These are phyloP conservation scores for Cryptocephalus primarius DNA, from an alignment of 2,888 invertebrate species.

Conservation along the genomic window DNA sequence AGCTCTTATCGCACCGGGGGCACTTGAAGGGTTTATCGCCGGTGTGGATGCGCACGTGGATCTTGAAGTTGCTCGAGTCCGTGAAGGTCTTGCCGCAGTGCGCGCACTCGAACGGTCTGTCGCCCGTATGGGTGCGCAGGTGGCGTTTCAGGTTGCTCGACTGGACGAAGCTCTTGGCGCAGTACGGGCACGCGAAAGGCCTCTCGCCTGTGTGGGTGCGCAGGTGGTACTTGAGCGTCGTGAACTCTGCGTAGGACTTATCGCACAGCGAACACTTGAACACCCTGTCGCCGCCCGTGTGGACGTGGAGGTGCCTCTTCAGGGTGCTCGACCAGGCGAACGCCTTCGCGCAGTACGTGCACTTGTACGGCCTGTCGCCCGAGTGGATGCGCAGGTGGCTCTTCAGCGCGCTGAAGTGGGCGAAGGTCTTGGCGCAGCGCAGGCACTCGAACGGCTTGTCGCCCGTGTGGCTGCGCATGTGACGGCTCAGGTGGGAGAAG, in stretches of 20 bases:
- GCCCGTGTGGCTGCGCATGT: neutral
- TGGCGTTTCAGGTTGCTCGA: constrained; percentile 42
- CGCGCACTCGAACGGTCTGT: constrained; percentile 26
- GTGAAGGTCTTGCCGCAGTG: constrained; percentile 24
- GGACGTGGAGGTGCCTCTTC: constrained; percentile 33
- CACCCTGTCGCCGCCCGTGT: constrained; percentile 22
- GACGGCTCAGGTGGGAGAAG: too few relatives aligned
- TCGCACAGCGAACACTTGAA: constrained; percentile 20
- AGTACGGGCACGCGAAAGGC: too few relatives aligned
- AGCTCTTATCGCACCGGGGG: constrained; percentile 16
- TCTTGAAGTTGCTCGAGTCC: constrained; percentile 13
- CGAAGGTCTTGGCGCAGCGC: constrained; percentile 17
- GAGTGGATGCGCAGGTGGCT: constrained; percentile 25
- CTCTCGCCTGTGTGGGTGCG: too few relatives aligned
- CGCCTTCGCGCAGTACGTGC: constrained; percentile 31
- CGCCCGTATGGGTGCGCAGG: constrained; percentile 38
- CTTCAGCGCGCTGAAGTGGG: constrained; percentile 21
- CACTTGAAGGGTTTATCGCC: constrained; percentile 35
- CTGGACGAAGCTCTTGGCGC: constrained; percentile 14
- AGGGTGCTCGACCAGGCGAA: constrained; percentile 28
- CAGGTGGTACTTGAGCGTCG: constrained; percentile 21
- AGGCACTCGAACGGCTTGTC: constrained; percentile 20
- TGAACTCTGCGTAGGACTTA: constrained; percentile 30
- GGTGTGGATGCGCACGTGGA: constrained; percentile 26
- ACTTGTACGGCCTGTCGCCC: constrained; percentile 21